Conservation (phyloP, 2,888 invertebrate genomes). For the Agrotis puta region DNA sequence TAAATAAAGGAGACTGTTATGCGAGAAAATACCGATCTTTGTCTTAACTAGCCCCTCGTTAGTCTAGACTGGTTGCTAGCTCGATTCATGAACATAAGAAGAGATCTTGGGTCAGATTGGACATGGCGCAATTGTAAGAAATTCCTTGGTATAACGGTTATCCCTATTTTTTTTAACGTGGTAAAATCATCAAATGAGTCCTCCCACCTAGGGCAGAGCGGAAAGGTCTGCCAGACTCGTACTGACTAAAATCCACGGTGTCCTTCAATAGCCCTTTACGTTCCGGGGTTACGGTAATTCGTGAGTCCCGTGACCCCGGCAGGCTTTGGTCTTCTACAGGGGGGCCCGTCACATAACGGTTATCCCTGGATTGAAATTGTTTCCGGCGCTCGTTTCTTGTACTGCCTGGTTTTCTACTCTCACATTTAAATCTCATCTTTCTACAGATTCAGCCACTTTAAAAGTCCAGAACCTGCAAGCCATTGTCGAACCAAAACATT, state of each 20-base stretch:
- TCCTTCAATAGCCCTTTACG: no score
- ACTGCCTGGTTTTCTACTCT: not conserved
- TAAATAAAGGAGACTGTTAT: conserved; percentile 7
- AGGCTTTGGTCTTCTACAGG: no score
- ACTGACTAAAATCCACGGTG: no score
- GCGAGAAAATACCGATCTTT: conserved; percentile 39
- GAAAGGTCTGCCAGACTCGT: no score
- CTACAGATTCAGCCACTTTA: no score
- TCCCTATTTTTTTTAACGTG: no score
- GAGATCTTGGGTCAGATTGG: conserved; percentile 34
- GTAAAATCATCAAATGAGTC: no score
- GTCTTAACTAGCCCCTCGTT: conserved; percentile 45
- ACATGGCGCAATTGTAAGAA: conserved; percentile 32
- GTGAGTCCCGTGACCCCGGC: no score
- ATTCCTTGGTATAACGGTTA: conserved; percentile 40
- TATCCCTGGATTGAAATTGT: conserved; percentile 9
- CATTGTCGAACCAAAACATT: conserved; percentile 41
- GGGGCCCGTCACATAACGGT: no score
- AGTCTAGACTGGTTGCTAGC: conserved; percentile 34
- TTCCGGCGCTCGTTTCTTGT: not conserved
- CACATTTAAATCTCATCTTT: no score
- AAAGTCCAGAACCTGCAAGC: conserved; percentile 2
- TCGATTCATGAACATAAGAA: conserved; percentile 29
- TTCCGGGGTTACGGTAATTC: no score
- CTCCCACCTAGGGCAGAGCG: no score